These are phyloP conservation scores for zebrafish (Danio rerio) DNA, from an alignment of 2,113 vertebrate genomes.

Conservation along the genomic window DNA sequence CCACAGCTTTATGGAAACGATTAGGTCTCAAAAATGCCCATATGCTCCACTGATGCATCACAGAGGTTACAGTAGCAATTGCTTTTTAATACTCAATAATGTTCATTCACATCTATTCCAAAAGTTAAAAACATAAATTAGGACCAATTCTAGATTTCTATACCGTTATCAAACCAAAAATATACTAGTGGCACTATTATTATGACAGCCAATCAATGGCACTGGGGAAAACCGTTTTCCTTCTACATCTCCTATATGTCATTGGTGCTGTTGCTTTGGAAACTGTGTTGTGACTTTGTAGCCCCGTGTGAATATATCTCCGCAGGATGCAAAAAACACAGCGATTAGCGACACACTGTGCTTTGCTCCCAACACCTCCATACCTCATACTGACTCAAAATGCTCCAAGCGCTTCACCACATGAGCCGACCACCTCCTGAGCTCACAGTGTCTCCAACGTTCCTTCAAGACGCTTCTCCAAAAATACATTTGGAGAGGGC, in stretches of 20 bases:
- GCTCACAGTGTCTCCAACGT: constrained; percentile 12
- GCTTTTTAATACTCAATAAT: neutral
- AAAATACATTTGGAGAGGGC: constrained; percentile 31
- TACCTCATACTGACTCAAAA: constrained; percentile 20
- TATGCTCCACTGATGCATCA: neutral
- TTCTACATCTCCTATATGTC: neutral
- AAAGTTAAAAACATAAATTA: neutral
- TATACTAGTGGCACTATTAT: neutral
- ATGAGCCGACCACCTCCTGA: constrained; percentile 35
- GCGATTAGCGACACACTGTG: constrained; percentile 51
- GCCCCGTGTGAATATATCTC: constrained; percentile 14
- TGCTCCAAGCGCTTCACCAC: constrained; percentile 45
- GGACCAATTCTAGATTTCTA: neutral
- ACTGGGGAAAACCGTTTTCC: neutral
- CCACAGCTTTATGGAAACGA: constrained; percentile 20
- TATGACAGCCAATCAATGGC: constrained; percentile 12
- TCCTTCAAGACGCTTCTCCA: constrained; percentile 11
- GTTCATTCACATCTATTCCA: neutral
- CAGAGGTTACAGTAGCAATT: neutral
- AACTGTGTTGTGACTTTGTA: constrained; percentile 35
- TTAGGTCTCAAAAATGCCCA: neutral
- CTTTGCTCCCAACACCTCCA: constrained; percentile 39
- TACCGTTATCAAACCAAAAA: neutral
- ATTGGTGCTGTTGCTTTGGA: constrained; percentile 21
- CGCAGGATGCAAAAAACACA: constrained; percentile 34